Percentiles rank a stretch among this genome's conserved stretches.
Evolutionary conservation across 2,113 vertebrate species (phyloP).

Genomic region (Trinectes maculatus): DNA sequence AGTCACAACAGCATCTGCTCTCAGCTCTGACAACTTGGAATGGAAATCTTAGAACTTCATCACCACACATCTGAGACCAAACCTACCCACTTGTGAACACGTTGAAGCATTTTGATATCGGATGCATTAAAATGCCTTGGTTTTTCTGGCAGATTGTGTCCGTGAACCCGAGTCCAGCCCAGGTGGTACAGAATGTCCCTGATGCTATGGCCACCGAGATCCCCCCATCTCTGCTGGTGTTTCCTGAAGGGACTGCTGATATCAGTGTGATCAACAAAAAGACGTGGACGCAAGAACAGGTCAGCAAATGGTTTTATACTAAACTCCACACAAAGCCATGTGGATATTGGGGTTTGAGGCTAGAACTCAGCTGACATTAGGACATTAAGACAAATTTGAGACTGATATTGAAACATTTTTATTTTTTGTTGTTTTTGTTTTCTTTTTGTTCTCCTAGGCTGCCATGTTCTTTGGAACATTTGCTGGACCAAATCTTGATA

Average conservation of each 20-base stretch:
- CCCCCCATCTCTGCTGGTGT: constrained; percentile 23
- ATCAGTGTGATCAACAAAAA: constrained; percentile 41
- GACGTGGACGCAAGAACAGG: constrained; percentile 45
- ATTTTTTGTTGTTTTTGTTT: neutral
- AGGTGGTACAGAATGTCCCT: constrained; percentile 49
- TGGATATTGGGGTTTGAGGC: neutral
- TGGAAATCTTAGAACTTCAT: neutral
- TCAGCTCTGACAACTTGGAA: too few relatives aligned
- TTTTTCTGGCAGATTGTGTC: constrained; percentile 46
- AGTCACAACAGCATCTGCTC: too few relatives aligned
- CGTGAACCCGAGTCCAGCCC: constrained; percentile 25
- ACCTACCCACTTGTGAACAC: neutral
- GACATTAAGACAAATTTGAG: neutral
- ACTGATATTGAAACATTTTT: neutral
- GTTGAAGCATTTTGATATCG: neutral
- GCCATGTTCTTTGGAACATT: constrained; percentile 54
- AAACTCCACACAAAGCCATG: too few relatives aligned
- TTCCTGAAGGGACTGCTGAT: constrained; percentile 7
- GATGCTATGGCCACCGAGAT: constrained; percentile 52
- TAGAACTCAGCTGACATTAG: neutral
- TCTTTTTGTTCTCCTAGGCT: constrained; percentile 44
- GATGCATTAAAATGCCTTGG: neutral
- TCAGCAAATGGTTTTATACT: constrained; percentile 9
- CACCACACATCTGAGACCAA: neutral
- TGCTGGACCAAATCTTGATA: constrained; percentile 14